Base-by-base conservation (phyloP, 2,113 vertebrate genomes). In the Suncus etruscus region DNA sequence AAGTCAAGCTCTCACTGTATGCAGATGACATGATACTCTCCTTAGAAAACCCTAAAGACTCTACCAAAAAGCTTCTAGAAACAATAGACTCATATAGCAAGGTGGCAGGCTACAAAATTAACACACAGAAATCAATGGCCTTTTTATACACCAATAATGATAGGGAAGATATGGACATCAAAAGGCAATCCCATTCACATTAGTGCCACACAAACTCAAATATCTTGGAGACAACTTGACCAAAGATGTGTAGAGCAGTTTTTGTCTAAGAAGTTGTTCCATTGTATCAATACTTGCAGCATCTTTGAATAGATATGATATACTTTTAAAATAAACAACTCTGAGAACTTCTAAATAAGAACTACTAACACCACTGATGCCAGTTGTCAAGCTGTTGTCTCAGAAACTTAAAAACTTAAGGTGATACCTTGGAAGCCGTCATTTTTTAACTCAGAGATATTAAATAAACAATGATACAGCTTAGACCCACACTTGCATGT, bases 231-330 rank as follows among this genome's bases (percentile, higher is more conserved):
- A n/a, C n/a, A n/a, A n/a, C n/a, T n/a, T n/a, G n/a, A n/a, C n/a
- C n/a, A n/a, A n/a, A n/a, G n/a, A n/a, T n/a, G n/a, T n/a, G n/a
- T 5, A 48, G 24, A 88, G 15, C 50, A 66, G 63, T 63, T 83
- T 94, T 75, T 45, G 75, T 88, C 87, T 91, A 9, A 65, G 58
- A 88, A 77, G n/a, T 32, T 68, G 91, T 90, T 89, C 68, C 76
- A 77, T 58, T 77, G 93, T 94, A 82, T 89, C 84, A 91, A 86
- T 92, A 90, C 69, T 93, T 73, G 70, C 25, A 45, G 54, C 63
- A 78, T 45, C 86, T 92, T 48, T 29, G n/a, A 92, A 51, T 10
- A 14, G 27, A 61, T 31, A 81, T 58, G 72, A 63, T 58, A 61
- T 22, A 58, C 48, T 75, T 12, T 50, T 25, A 92, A 91, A 85